These are phyloP conservation scores for Apteryx owenii DNA, from an alignment of 2,113 vertebrate species.

Conservation along the genomic window DNA sequence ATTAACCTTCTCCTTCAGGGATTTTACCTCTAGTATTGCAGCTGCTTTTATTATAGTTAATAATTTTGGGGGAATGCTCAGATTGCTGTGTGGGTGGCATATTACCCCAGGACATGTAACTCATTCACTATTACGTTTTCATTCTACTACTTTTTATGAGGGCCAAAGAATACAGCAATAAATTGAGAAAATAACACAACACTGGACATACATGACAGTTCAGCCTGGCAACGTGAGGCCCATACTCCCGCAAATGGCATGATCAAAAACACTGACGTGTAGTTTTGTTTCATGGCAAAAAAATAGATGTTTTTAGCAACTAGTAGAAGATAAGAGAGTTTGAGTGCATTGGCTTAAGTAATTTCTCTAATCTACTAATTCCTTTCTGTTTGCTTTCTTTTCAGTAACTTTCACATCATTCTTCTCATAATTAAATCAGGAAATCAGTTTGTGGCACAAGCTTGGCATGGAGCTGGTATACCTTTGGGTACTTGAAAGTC, in stretches of 20 bases:
- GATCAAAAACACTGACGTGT: background rate
- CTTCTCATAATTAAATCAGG: background rate
- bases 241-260: background rate
- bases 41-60: background rate
- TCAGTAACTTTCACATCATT: background rate
- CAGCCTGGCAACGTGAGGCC: accelerated
- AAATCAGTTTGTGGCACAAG: background rate
- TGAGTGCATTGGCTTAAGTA: background rate
- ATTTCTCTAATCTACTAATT: background rate
- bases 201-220: background rate
- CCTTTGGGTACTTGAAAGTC: background rate
- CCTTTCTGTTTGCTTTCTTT: background rate
- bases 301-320: background rate
- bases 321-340: background rate
- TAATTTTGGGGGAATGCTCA: background rate
- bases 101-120: background rate
- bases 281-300: background rate
- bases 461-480: background rate
- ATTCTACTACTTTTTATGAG: background rate
- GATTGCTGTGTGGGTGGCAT: accelerated
- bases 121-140: background rate
- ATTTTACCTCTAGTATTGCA: background rate
- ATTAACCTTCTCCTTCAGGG: background rate
- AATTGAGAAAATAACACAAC: background rate
- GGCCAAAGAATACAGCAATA: background rate